Base-by-base conservation (phyloP, 2,797 vertebrate genomes). In the Anisognathus igniventris region DNA sequence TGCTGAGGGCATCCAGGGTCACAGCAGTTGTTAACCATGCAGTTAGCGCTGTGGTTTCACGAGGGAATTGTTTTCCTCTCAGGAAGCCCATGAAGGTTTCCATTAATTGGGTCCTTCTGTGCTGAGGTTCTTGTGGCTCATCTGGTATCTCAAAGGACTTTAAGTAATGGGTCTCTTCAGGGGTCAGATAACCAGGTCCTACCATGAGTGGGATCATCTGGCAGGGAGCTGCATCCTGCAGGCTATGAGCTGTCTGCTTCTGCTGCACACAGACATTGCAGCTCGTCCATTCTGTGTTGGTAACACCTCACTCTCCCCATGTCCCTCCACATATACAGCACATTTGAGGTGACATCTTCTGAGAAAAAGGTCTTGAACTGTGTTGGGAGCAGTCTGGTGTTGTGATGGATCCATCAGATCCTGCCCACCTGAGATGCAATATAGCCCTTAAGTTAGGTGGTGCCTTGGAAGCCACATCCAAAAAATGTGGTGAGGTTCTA, bases 31-130 rank as follows among this genome's bases (percentile, higher is more conserved):
- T 21, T 20, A 31, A 44, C 17, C n/a, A n/a, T 10, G 19, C 12
- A 9, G 25, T n/a, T 2, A 0, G 33, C 1, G 0, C 23, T 50
- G 30, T 21, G 12, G 21, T 75, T 84, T 86, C 30, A 14, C 0
- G 0, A 28, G 3, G 8, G 20, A 65, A 39, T 10, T 44, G 25
- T 20, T 21, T 1, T 81, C 23, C n/a, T 19, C 12, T 30, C 45
- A 53, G 35, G 16, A 77, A 81, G 3, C 4, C 39, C 23, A 8
- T 10, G 27, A 42, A 78, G 12, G 4, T 48, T 62, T 72, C 37
- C 22, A 35, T 24, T 7, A 28, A 24, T 12, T 44, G 11, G 11
- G 8, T 66, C 31, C 4, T 15, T 44, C 31, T 15, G 8, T 20
- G 25, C 14, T 35, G 14, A 90, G 23, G 18, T 35, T 81, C 57